Conservation (phyloP, 2,888 invertebrate species). For the Nephrotoma guestfalica region DNA sequence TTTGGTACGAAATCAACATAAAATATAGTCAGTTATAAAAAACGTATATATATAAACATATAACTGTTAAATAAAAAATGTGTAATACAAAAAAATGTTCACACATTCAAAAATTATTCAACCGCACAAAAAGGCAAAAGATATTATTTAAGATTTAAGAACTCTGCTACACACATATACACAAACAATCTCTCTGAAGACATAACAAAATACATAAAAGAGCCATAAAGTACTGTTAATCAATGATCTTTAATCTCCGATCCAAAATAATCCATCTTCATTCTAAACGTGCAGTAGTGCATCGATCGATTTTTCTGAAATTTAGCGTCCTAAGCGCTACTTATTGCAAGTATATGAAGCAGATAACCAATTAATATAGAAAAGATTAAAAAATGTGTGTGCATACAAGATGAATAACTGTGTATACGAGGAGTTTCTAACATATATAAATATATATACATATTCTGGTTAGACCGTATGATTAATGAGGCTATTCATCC, state of each 20-base stretch:
- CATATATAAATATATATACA: not conserved
- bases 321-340: not conserved
- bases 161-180: not conserved
- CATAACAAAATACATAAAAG: not conserved
- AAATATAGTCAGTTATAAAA: not conserved
- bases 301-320: not conserved
- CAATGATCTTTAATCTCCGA: not conserved
- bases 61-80: not conserved
- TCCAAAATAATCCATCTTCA: not conserved
- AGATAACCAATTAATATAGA: not conserved
- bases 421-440: not conserved
- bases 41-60: not conserved
- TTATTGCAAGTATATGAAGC: not conserved
- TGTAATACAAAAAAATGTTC: not conserved
- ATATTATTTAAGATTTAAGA: not conserved
- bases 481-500: not conserved
- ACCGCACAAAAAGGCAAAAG: not conserved
- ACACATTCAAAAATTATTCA: not conserved
- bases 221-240: not conserved
- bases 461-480: not conserved
- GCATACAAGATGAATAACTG: not conserved
- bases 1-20: not conserved
- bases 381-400: not conserved
- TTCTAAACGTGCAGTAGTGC: not conserved
- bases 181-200: not conserved